These are phyloP conservation scores for Struthio camelus DNA, from an alignment of 2,113 vertebrate species.

Conservation along the genomic window DNA sequence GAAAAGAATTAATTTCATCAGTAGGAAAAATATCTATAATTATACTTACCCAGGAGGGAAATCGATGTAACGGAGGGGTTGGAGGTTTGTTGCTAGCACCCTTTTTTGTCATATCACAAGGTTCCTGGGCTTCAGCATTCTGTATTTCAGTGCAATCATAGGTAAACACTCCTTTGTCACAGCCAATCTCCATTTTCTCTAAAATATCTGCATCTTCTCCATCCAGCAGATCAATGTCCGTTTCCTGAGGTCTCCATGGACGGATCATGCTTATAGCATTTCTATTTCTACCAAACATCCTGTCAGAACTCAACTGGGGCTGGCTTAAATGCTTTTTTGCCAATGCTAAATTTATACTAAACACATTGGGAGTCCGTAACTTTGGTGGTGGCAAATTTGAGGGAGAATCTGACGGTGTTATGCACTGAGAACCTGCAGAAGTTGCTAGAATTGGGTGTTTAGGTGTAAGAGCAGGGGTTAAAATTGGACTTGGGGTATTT, in stretches of 20 bases:
- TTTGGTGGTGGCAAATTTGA: slow-evolving; percentile 80
- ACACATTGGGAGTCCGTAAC: slow-evolving; percentile 81
- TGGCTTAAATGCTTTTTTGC: slow-evolving; percentile 95
- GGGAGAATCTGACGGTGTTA: neutral
- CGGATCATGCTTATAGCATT: slow-evolving; percentile 98
- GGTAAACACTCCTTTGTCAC: slow-evolving; percentile 71
- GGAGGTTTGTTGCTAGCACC: slow-evolving; percentile 83
- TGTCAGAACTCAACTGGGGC: slow-evolving; percentile 86
- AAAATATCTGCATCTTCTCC: slow-evolving; percentile 69
- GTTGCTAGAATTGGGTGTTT: slow-evolving; percentile 60
- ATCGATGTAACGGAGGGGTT: slow-evolving; percentile 93
- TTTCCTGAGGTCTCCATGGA: slow-evolving; percentile 86
- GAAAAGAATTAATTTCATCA: neutral
- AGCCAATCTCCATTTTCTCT: slow-evolving; percentile 77
- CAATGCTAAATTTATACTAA: slow-evolving; percentile 76
- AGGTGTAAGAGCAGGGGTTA: slow-evolving; percentile 70
- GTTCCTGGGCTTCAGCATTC: slow-evolving; percentile 47
- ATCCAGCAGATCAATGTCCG: slow-evolving; percentile 84
- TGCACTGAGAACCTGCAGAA: slow-evolving; percentile 7
- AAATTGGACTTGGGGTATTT: slow-evolving; percentile 79
- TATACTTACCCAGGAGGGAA: slow-evolving; percentile 94
- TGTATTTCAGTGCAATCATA: slow-evolving; percentile 61
- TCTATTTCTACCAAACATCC: slow-evolving; percentile 83
- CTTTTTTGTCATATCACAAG: slow-evolving; percentile 59
- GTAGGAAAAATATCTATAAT: neutral